Percentiles rank a stretch among this genome's conserved stretches.
phyloP scores from a whole-genome alignment of 1,140 invertebrate species.

The Diorhabda elongata region DNA sequence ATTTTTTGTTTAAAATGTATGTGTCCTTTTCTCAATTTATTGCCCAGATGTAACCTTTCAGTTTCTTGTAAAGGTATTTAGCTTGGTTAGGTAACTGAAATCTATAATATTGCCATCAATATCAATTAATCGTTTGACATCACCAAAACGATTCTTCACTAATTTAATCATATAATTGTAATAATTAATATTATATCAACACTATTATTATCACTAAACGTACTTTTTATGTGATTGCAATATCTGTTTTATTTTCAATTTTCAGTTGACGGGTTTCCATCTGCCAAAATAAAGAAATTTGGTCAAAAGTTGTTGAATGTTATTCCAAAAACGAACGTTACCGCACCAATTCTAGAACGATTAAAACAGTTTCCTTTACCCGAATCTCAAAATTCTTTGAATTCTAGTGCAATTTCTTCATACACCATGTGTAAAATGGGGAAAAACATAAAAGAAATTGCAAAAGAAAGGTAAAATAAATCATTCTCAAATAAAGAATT shows the following conservation, averaged over 20 bases:
- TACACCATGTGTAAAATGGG: slow-evolving; percentile 23
- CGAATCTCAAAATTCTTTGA: slow-evolving; percentile 8
- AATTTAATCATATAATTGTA: slow-evolving; percentile 22
- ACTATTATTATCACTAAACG: too few relatives aligned
- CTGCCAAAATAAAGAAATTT: slow-evolving; percentile 57
- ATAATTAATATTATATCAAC: too few relatives aligned
- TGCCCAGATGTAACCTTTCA: slow-evolving; percentile 18
- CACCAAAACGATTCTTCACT: slow-evolving; percentile 20
- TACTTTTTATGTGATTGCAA: slow-evolving; percentile 10
- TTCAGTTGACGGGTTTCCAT: slow-evolving; percentile 56
- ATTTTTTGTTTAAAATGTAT: slow-evolving; percentile 10
- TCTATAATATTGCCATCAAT: slow-evolving; percentile 10
- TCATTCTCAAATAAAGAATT: too few relatives aligned
- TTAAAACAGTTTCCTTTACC: slow-evolving; percentile 28
- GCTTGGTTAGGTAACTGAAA: slow-evolving; percentile 13
- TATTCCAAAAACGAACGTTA: slow-evolving; percentile 19
- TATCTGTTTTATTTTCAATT: slow-evolving; percentile 19
- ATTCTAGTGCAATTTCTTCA: slow-evolving; percentile 10
- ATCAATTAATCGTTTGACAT: background rate
- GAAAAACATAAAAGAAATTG: slow-evolving; percentile 27
- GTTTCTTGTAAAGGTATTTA: slow-evolving; percentile 13
- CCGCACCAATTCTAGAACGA: slow-evolving; percentile 25
- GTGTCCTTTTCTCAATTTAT: slow-evolving; percentile 13
- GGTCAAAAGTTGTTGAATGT: slow-evolving; percentile 46
- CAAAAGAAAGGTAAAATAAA: slow-evolving; percentile 19